phyloP scores from a whole-genome alignment of 1,140 invertebrate genomes.

The Pseudachorutes palmiensis region DNA sequence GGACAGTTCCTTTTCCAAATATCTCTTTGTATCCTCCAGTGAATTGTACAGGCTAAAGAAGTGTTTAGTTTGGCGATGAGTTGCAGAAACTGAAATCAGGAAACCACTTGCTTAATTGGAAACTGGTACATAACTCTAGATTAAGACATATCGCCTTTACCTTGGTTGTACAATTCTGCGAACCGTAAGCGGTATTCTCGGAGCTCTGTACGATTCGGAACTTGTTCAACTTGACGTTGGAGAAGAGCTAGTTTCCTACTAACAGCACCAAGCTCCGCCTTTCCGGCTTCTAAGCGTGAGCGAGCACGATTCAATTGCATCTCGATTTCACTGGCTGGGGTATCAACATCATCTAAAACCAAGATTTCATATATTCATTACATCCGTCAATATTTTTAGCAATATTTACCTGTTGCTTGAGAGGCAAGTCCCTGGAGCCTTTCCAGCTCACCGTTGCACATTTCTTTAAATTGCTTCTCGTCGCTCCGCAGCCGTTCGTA shows the following conservation, averaged over 20 bases:
- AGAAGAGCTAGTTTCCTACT: conserved; percentile 71
- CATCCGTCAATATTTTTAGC: background rate
- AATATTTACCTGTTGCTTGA: conserved; percentile 42
- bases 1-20: conserved; percentile 81
- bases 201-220: conserved; percentile 83
- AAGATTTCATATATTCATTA: background rate
- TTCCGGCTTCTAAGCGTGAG: conserved; percentile 49
- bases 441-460: conserved; percentile 59
- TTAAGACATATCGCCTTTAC: conserved; percentile 45
- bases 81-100: conserved; percentile 65
- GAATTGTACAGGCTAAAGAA: conserved; percentile 95
- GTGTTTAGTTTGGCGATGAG: conserved; percentile 93
- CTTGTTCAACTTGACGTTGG: conserved; percentile 74
- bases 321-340: conserved; percentile 38
- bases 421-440: conserved; percentile 52
- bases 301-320: conserved; percentile 53
- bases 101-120: conserved; percentile 12
- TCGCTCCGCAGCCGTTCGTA: conserved; percentile 64
- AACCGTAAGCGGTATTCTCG: conserved; percentile 92
- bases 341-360: conserved; percentile 18
- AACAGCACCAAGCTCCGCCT: conserved; percentile 63
- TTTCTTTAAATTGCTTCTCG: conserved; percentile 63
- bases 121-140: background rate
- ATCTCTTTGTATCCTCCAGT: conserved; percentile 83
- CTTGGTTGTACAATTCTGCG: conserved; percentile 92